Conservation (phyloP, 2,797 vertebrate genomes). For the Chaunax sp. region DNA sequence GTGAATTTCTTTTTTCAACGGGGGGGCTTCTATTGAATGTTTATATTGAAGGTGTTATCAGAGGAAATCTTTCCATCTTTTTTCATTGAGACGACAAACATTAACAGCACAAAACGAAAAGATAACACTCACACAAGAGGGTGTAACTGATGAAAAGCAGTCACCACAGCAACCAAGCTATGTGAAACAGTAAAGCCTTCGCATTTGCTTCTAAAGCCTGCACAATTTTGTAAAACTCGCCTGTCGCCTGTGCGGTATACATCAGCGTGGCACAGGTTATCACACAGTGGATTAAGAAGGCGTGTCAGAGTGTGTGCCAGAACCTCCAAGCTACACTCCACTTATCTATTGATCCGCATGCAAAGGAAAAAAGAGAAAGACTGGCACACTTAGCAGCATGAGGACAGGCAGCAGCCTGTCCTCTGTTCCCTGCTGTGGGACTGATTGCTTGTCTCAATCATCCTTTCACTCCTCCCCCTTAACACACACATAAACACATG, state of each 20-base stretch:
- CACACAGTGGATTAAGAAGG: slow-evolving; percentile 75
- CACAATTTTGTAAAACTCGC: too few relatives aligned
- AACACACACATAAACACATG: slow-evolving; percentile 39
- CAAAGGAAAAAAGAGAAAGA: slow-evolving; percentile 34
- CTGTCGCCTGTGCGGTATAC: slow-evolving; percentile 44
- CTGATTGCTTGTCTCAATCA: slow-evolving; percentile 82
- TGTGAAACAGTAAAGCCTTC: slow-evolving; percentile 38
- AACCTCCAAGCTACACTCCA: slow-evolving; percentile 62
- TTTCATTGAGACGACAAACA: not conserved
- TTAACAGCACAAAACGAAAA: slow-evolving; percentile 24
- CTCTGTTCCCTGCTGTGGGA: slow-evolving; percentile 70
- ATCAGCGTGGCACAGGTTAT: slow-evolving; percentile 57
- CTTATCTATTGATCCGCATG: slow-evolving; percentile 73
- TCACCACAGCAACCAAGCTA: slow-evolving; percentile 52
- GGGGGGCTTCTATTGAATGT: slow-evolving; percentile 17
- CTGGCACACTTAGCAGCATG: slow-evolving; percentile 69
- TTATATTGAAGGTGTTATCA: slow-evolving; percentile 35
- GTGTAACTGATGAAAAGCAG: slow-evolving; percentile 32
- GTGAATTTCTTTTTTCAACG: not conserved
- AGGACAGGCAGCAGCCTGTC: slow-evolving; percentile 71
- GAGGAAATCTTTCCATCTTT: slow-evolving; percentile 16
- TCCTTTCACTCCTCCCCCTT: slow-evolving; percentile 56
- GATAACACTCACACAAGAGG: not conserved
- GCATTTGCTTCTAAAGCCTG: not conserved
- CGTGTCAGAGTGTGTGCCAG: slow-evolving; percentile 60